phyloP scores from a whole-genome alignment of 1,140 invertebrate species.

The Bathynomus jamesi region DNA sequence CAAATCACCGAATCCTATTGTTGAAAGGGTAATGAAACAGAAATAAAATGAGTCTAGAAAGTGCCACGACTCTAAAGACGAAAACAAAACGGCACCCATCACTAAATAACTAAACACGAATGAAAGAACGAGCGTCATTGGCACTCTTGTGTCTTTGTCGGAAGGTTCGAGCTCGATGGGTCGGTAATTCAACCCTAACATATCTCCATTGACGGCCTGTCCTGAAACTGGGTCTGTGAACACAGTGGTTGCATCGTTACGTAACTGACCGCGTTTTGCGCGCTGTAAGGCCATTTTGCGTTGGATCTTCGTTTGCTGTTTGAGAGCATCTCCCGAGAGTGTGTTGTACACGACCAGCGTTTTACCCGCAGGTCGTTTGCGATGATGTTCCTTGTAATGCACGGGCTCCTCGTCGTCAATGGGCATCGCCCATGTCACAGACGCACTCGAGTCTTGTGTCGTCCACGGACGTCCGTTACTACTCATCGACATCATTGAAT shows the following conservation, averaged over 20 bases:
- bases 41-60: constrained; percentile 77
- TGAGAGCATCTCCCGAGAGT: constrained; percentile 30
- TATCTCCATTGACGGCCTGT: constrained; percentile 30
- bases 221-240: constrained; percentile 33
- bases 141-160: constrained; percentile 46
- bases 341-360: constrained; percentile 36
- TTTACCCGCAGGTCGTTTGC: constrained; percentile 26
- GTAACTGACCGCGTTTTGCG: constrained; percentile 11
- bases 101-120: constrained; percentile 62
- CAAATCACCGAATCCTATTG: constrained; percentile 77
- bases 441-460: constrained; percentile 19
- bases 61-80: constrained; percentile 42
- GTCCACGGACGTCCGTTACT: constrained; percentile 9
- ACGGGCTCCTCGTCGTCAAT: neutral
- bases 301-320: constrained; percentile 31
- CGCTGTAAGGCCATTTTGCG: constrained; percentile 30
- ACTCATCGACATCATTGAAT: neutral
- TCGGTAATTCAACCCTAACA: constrained; percentile 31
- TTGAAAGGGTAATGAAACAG: constrained; percentile 77
- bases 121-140: constrained; percentile 59
- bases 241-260: constrained; percentile 21
- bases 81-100: constrained; percentile 27
- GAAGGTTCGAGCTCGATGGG: constrained; percentile 33
- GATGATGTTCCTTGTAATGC: neutral
- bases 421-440: constrained; percentile 9